Evolutionary conservation across 1,140 invertebrate genomes (phyloP).

Genomic region (Drosophila teissieri): DNA sequence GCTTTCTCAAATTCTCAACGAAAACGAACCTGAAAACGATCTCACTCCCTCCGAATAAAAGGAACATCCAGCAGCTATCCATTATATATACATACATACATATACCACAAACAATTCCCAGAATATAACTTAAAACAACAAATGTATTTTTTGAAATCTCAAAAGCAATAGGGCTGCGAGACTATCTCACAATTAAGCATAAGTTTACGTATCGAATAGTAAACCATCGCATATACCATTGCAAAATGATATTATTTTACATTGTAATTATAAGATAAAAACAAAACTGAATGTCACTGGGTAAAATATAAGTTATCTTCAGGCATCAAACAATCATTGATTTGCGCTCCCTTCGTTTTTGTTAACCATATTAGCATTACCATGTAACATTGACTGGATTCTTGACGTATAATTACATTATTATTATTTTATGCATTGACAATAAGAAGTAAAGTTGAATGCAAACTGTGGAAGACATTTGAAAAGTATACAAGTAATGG

Average conservation of each 20-base stretch:
- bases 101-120: constrained; percentile 8
- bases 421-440: no score
- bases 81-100: constrained; percentile 1
- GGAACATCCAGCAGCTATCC: neutral
- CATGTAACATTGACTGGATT: no score
- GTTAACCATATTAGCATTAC: no score
- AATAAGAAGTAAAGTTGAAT: neutral
- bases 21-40: constrained; percentile 90
- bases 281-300: constrained; percentile 11
- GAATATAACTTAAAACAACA: neutral
- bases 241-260: constrained; percentile 23
- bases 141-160: constrained; percentile 23
- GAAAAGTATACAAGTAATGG: no score
- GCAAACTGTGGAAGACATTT: no score
- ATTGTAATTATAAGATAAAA: constrained; percentile 18
- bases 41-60: constrained; percentile 89
- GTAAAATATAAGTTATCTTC: constrained; percentile 13
- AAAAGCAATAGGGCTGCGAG: constrained; percentile 14
- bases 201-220: constrained; percentile 17
- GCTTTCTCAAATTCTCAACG: constrained; percentile 90
- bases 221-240: constrained; percentile 29
- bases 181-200: constrained; percentile 29
- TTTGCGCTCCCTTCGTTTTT: no score
- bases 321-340: neutral
- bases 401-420: no score